Conservation (phyloP, 1,140 invertebrate genomes). For the Drosophila arizonae region DNA sequence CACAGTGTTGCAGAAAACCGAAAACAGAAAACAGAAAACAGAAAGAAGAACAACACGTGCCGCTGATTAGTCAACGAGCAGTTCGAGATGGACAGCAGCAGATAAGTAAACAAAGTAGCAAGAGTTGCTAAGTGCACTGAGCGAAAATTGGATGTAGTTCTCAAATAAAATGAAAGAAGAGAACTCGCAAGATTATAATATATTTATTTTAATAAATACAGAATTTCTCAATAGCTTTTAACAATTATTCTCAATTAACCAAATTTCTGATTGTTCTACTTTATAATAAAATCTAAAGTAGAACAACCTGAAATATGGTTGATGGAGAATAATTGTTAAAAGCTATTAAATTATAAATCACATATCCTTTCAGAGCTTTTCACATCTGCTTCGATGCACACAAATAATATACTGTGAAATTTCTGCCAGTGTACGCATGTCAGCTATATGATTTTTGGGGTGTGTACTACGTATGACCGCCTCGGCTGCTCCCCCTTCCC, state of each 20-base stretch:
- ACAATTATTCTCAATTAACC: no score
- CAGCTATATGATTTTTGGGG: conserved; percentile 15
- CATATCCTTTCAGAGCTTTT: no score
- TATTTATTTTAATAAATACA: no score
- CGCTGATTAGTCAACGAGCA: conserved; percentile 65
- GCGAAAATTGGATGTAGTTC: not conserved
- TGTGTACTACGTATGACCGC: not conserved
- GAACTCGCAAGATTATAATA: no score
- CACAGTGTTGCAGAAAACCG: conserved; percentile 67
- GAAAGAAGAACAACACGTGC: conserved; percentile 60
- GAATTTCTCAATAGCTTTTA: no score
- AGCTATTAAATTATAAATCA: no score
- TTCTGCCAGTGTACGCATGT: conserved; percentile 32
- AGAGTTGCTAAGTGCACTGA: conserved; percentile 8
- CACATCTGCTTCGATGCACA: no score
- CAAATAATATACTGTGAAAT: not conserved
- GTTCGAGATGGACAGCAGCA: not conserved
- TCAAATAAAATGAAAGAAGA: no score
- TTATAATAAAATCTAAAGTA: no score
- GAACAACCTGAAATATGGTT: no score
- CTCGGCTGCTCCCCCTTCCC: not conserved
- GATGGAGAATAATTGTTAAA: no score
- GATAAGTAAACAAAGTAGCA: not conserved
- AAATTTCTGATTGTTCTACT: no score
- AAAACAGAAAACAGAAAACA: conserved; percentile 36